Percentiles rank a stretch among this genome's conserved stretches.
These are phyloP conservation scores for Nephrotoma flavescens DNA, from an alignment of 2,888 invertebrate species.

Conservation along the genomic window DNA sequence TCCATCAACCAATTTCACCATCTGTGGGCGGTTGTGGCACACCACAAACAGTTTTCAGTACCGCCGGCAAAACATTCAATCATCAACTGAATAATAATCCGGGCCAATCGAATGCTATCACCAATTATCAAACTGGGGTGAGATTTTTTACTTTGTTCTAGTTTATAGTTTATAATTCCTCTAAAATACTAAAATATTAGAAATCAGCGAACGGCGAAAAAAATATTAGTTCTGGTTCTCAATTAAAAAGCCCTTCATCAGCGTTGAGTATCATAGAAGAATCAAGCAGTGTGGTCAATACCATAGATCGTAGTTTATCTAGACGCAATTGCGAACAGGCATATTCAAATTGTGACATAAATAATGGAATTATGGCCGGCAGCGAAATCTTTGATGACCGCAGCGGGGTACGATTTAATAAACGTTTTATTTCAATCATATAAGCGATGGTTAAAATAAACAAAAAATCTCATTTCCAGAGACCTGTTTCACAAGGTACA, in stretches of 20 bases:
- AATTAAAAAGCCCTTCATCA: background rate
- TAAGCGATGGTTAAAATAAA: background rate
- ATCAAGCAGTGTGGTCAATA: background rate
- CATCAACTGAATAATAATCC: background rate
- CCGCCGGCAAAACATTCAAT: background rate
- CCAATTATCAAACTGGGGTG: background rate
- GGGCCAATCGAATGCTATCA: background rate
- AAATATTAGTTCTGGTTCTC: conserved; percentile 3
- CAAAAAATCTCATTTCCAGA: conserved; percentile 6
- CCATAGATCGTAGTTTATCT: background rate
- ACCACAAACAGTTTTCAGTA: background rate
- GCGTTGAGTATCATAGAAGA: background rate
- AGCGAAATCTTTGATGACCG: background rate
- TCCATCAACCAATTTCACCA: conserved; percentile 12
- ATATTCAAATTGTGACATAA: background rate
- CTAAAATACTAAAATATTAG: background rate
- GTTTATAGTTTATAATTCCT: background rate
- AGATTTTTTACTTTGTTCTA: background rate
- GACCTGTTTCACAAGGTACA: conserved; percentile 24
- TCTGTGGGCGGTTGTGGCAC: background rate
- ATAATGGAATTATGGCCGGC: background rate
- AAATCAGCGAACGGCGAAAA: background rate
- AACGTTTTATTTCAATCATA: background rate
- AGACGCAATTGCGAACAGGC: background rate
- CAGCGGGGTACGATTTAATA: background rate